These are phyloP conservation scores for Albula glossodonta DNA, from an alignment of 2,113 vertebrate genomes.

Conservation along the genomic window DNA sequence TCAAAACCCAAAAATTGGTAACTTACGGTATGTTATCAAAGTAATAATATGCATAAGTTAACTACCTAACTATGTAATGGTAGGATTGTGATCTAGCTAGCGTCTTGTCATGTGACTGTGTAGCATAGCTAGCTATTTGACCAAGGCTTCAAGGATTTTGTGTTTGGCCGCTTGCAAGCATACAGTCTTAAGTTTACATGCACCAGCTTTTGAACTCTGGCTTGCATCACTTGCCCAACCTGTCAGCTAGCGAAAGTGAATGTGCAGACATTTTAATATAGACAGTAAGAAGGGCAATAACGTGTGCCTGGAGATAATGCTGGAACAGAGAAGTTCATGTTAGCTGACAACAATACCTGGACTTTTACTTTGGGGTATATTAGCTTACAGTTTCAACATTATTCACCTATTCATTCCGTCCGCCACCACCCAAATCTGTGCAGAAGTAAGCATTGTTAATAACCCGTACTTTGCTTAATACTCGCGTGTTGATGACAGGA, in stretches of 20 bases:
- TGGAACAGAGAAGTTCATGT: not conserved
- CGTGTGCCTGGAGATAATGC: not conserved
- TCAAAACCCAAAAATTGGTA: too few relatives aligned
- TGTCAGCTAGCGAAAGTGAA: not conserved
- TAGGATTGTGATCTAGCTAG: not conserved
- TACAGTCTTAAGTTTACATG: too few relatives aligned
- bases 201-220: too few relatives aligned
- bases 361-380: too few relatives aligned
- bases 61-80: not conserved
- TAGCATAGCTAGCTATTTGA: not conserved
- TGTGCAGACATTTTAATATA: not conserved
- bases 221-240: not conserved
- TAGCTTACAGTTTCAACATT: too few relatives aligned
- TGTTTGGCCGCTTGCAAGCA: not conserved
- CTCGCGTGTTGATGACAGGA: too few relatives aligned
- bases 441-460: too few relatives aligned
- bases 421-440: too few relatives aligned
- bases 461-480: too few relatives aligned
- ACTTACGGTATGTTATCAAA: too few relatives aligned
- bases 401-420: too few relatives aligned
- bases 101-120: conserved; percentile 8
- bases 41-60: not conserved
- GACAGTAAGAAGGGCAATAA: not conserved
- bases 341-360: too few relatives aligned
- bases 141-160: not conserved